Evolutionary conservation across 2,113 vertebrate species (phyloP).

Genomic region (Gallinago paraguaiae): DNA sequence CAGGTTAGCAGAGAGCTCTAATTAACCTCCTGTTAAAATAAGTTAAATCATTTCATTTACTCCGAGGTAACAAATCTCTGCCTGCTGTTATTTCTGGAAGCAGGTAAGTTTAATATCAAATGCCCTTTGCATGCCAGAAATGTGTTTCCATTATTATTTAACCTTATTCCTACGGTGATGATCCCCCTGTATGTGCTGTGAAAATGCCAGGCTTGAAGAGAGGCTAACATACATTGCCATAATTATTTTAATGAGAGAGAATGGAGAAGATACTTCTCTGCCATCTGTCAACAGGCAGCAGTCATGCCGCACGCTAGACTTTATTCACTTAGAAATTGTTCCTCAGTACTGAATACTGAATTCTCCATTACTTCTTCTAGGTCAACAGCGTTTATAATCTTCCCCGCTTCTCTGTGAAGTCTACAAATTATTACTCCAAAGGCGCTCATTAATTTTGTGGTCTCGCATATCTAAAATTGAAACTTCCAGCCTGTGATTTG

Average conservation of each 20-base stretch:
- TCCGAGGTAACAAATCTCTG: conserved; percentile 32
- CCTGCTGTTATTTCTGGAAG: conserved; percentile 66
- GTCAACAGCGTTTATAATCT: conserved; percentile 47
- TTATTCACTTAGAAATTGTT: conserved; percentile 41
- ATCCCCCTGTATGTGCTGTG: neutral
- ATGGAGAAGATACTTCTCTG: conserved; percentile 39
- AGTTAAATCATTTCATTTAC: conserved; percentile 47
- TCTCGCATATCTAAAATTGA: neutral
- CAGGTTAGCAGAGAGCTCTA: conserved; percentile 53
- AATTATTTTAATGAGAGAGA: conserved; percentile 68
- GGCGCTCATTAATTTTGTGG: conserved; percentile 8
- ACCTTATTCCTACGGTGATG: neutral
- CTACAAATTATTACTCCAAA: conserved; percentile 24
- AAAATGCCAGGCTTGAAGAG: conserved; percentile 48
- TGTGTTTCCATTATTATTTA: conserved; percentile 50
- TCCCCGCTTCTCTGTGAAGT: conserved; percentile 14
- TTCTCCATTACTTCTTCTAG: conserved; percentile 37
- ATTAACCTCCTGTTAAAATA: conserved; percentile 66
- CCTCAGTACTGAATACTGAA: conserved; percentile 41
- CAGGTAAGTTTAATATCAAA: conserved; percentile 41
- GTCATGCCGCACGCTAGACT: neutral
- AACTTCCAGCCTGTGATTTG: neutral
- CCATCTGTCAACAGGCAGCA: conserved; percentile 57
- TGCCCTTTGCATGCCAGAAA: conserved; percentile 40
- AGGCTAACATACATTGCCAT: conserved; percentile 55